phyloP scores from a whole-genome alignment of 2,113 vertebrate species.

The Planiliza haematocheilus region DNA sequence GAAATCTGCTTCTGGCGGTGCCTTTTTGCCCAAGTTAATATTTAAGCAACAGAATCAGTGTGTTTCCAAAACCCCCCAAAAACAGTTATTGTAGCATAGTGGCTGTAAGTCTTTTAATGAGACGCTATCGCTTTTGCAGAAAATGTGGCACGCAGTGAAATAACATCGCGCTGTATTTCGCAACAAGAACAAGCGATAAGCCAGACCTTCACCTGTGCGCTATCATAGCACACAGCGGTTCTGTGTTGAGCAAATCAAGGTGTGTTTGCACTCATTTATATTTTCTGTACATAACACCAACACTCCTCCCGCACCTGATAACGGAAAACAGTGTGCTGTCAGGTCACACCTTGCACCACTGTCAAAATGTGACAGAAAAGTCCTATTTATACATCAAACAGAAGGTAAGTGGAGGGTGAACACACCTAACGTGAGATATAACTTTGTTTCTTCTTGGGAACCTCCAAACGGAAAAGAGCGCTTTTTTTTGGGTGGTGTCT shows the following conservation, averaged over 20 bases:
- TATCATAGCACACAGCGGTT: slow-evolving; percentile 22
- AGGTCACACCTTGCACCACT: neutral
- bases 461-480: neutral
- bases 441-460: slow-evolving; percentile 7
- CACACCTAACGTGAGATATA: neutral
- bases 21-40: slow-evolving; percentile 23
- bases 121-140: slow-evolving; percentile 13
- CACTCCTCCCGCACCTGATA: slow-evolving; percentile 35
- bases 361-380: slow-evolving; percentile 29
- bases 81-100: too few relatives aligned
- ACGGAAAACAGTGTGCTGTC: neutral
- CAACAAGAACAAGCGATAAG: slow-evolving; percentile 47
- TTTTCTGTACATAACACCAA: neutral
- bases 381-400: slow-evolving; percentile 54
- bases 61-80: neutral
- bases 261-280: slow-evolving; percentile 10
- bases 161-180: neutral
- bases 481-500: neutral
- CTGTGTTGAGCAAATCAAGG: slow-evolving; percentile 43
- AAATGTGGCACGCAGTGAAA: neutral
- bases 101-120: neutral
- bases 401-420: neutral
- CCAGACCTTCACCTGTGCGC: neutral
- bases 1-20: neutral
- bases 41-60: slow-evolving; percentile 11